These are phyloP conservation scores for Scartelaos histophorus DNA, from an alignment of 2,113 vertebrate genomes.

Conservation along the genomic window DNA sequence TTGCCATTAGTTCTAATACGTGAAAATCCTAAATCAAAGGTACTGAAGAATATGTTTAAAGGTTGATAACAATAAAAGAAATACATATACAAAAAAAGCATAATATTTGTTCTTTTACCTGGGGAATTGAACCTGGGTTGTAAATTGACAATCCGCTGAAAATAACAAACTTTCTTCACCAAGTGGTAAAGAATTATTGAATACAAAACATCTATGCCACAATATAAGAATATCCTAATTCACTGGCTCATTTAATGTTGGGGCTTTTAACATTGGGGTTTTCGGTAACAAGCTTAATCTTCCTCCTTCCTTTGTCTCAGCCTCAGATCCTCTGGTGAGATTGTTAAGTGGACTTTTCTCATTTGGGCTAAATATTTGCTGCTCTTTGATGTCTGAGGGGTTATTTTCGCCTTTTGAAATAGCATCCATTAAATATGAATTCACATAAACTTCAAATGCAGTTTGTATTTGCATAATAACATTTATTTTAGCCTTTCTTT, in stretches of 20 bases:
- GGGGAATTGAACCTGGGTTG: neutral
- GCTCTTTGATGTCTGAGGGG: neutral
- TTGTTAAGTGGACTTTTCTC: slow-evolving; percentile 1
- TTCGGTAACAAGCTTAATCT: neutral
- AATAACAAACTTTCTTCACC: too few relatives aligned
- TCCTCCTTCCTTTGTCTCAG: neutral
- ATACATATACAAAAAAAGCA: too few relatives aligned
- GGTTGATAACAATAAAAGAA: too few relatives aligned
- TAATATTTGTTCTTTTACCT: too few relatives aligned
- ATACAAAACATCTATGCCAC: neutral
- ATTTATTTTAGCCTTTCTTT: neutral
- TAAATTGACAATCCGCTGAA: neutral
- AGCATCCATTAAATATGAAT: neutral
- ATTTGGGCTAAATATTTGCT: neutral
- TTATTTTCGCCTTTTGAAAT: slow-evolving; percentile 1
- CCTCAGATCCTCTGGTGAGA: neutral
- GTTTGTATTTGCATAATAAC: neutral
- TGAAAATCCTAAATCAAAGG: too few relatives aligned
- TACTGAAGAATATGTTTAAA: too few relatives aligned
- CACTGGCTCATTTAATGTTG: neutral
- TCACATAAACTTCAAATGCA: neutral
- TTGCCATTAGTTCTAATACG: too few relatives aligned
- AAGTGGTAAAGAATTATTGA: neutral
- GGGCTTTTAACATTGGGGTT: neutral
- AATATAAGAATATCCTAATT: neutral